Conservation (phyloP, 2,113 vertebrate species). For the Meriones unguiculatus region DNA sequence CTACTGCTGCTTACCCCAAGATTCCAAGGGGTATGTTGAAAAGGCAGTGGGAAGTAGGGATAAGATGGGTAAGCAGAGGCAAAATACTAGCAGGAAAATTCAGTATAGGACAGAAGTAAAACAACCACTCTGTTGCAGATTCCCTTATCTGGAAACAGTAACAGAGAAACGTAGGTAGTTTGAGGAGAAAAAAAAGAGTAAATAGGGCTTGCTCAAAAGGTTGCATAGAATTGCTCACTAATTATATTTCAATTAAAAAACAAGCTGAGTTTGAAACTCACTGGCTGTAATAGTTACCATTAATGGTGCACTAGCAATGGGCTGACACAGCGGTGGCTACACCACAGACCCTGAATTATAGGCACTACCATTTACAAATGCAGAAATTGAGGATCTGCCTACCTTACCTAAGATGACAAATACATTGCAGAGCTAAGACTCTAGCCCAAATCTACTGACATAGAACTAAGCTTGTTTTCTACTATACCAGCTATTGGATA, state of each 20-base stretch:
- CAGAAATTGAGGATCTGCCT: slow-evolving; percentile 50
- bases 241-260: slow-evolving; percentile 38
- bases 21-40: slow-evolving; percentile 37
- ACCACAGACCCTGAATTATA: background rate
- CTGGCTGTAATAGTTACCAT: slow-evolving; percentile 25
- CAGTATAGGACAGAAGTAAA: slow-evolving; percentile 10
- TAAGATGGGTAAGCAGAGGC: background rate
- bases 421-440: background rate
- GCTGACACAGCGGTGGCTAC: background rate
- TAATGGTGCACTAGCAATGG: background rate
- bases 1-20: slow-evolving; percentile 16
- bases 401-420: slow-evolving; percentile 9
- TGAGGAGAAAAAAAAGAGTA: background rate
- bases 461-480: slow-evolving; percentile 1
- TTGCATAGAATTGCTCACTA: slow-evolving; percentile 29
- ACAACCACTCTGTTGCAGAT: background rate
- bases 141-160: background rate
- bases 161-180: slow-evolving; percentile 46
- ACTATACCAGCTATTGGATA: background rate
- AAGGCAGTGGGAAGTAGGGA: background rate
- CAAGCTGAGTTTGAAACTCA: slow-evolving; percentile 31
- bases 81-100: slow-evolving; percentile 16
- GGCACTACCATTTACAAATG: slow-evolving; percentile 6
- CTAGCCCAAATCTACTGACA: slow-evolving; percentile 3
- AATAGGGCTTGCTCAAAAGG: background rate